phyloP scores from a whole-genome alignment of 2,113 vertebrate genomes.

The Paedocypris sp. region DNA sequence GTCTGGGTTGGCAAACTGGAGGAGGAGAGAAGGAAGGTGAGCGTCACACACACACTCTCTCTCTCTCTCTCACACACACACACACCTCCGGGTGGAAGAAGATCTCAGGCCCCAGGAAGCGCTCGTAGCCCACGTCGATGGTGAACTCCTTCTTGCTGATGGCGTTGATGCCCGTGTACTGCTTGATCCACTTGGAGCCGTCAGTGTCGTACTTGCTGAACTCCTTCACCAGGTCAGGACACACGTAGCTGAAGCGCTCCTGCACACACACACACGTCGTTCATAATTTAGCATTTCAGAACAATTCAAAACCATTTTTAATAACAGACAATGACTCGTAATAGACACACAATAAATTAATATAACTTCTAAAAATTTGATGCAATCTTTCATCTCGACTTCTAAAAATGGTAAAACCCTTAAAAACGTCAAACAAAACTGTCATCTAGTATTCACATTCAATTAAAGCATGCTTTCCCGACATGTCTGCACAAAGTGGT shows the following conservation, averaged over 20 bases:
- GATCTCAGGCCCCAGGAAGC: constrained; percentile 94
- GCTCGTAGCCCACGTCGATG: constrained; percentile 94
- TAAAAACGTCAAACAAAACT: too few relatives aligned
- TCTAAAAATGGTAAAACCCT: too few relatives aligned
- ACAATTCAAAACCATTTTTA: too few relatives aligned
- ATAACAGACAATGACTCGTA: too few relatives aligned
- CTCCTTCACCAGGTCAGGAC: constrained; percentile 96
- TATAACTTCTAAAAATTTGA: too few relatives aligned
- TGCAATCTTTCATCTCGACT: too few relatives aligned
- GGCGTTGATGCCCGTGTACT: constrained; percentile 91
- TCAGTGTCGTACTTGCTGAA: constrained; percentile 96
- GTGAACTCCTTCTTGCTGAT: constrained; percentile 98
- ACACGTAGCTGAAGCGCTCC: constrained; percentile 96
- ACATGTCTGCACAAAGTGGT: too few relatives aligned
- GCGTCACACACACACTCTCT: background rate
- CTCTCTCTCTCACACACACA: background rate
- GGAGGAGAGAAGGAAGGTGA: background rate
- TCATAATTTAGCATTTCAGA: too few relatives aligned
- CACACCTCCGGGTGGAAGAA: constrained; percentile 96
- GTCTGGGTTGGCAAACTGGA: constrained; percentile 94
- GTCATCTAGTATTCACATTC: too few relatives aligned
- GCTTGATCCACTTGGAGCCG: constrained; percentile 95
- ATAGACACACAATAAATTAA: too few relatives aligned
- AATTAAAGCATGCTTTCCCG: too few relatives aligned
- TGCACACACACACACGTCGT: constrained; percentile 39